Evolutionary conservation across 2,113 vertebrate genomes (phyloP), one percentile per base, ranked within the genome.

Genomic region (Toxotes jaculatrix): DNA sequence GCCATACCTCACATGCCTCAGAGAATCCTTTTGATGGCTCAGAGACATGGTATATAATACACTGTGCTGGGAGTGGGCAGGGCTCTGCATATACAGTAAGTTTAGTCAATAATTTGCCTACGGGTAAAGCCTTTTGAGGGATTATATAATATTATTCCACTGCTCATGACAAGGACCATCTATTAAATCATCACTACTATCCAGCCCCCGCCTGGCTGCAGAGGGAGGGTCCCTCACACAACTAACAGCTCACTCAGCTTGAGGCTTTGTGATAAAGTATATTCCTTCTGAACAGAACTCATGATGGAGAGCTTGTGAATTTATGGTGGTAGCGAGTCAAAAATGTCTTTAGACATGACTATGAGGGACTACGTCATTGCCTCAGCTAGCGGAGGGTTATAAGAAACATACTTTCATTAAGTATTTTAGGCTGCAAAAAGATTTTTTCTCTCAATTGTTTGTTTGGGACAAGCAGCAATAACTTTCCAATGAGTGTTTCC

Each of bases 51-150:
- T 79, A 69, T 61, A 74, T 63, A 74, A 74, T 83, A 57, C 66
- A 72, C 36, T 57, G 47, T 21, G 49, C 27, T 14, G 45, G 57
- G 36, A 62, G 72, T 34, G 62, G 77, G 71, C 32, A 42, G 65
- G 60, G 61, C 63, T 63, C 57, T 74, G 77, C 67, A 47, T 74
- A 32, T 82, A 80, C 82, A 63, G 81, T 79, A 78, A 74, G 21
- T 74, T 57, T 38, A 59, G 82, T 90, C 89, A 79, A 89, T 90
- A 92, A 63, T 49, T 32, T 4, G 79, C 42, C 74, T 66, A 68
- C 3, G 9, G 74, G 31, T 65, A 61, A 57, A 60, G 68, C 70
- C 77, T 79, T 84, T 55, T 84, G 34, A 65, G 8, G 73, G 65
- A 85, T 80, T 82, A 61, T 53, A 66, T 79, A 9, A 83, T 76